Evolutionary conservation across 1,140 invertebrate genomes (phyloP).

Genomic region (Phymorhynchus buccinoides): DNA sequence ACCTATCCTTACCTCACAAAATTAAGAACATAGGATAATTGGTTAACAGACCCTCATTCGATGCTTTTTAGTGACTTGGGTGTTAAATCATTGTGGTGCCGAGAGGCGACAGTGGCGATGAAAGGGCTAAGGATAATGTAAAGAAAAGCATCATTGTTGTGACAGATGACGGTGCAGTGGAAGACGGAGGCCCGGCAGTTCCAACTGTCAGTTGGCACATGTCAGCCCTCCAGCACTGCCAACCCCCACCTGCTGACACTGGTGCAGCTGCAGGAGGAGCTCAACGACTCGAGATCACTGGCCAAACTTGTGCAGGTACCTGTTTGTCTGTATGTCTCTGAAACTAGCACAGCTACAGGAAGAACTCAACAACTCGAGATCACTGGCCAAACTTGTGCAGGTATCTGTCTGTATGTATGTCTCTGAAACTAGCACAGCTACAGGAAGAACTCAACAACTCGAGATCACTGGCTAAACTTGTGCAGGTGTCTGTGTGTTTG

Average conservation of each 20-base stretch:
- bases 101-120: no score
- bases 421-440: neutral
- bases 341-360: no score
- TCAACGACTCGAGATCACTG: no score
- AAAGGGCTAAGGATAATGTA: no score
- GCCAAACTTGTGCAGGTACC: constrained; percentile 69
- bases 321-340: no score
- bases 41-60: no score
- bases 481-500: neutral
- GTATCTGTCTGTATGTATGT: neutral
- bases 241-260: constrained; percentile 87
- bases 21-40: no score
- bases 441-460: no score
- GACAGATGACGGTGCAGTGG: constrained; percentile 81
- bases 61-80: no score
- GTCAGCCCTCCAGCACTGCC: constrained; percentile 70
- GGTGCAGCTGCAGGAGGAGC: constrained; percentile 85
- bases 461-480: neutral
- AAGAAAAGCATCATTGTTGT: neutral
- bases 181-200: constrained; percentile 81
- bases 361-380: neutral
- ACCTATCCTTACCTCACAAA: no score
- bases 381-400: neutral
- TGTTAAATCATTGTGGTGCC: no score
- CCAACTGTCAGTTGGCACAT: constrained; percentile 79